Percentiles rank a stretch among this genome's conserved stretches.
Conservation (phyloP, 2,113 vertebrate species). For the Hipposideros armiger region DNA sequence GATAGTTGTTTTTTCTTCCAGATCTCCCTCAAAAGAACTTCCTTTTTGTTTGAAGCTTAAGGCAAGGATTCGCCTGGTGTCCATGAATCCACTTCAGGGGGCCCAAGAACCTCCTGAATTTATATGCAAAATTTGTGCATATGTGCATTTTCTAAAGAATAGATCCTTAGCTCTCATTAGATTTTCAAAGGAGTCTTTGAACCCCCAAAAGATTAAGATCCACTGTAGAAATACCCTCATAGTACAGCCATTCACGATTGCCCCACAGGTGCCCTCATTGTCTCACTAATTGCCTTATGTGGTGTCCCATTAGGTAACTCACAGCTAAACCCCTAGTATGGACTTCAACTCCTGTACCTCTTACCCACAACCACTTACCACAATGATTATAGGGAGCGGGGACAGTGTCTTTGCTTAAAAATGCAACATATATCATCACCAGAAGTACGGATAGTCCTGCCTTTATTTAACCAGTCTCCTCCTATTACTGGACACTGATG, state of each 20-base stretch:
- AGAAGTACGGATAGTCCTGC: neutral
- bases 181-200: constrained; percentile 71
- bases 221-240: constrained; percentile 49
- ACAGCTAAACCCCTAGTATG: neutral
- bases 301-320: constrained; percentile 44
- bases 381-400: neutral
- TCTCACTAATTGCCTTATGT: constrained; percentile 42
- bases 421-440: neutral
- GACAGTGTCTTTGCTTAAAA: neutral
- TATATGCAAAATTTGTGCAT: constrained; percentile 63
- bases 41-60: constrained; percentile 55
- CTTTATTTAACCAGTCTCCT: constrained; percentile 1
- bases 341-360: constrained; percentile 11
- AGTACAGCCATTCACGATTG: constrained; percentile 18
- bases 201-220: constrained; percentile 48
- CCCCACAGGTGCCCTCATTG: constrained; percentile 42
- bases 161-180: constrained; percentile 58
- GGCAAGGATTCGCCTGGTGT: neutral
- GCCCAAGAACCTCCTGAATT: constrained; percentile 27
- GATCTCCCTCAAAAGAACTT: constrained; percentile 24
- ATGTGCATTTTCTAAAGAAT: constrained; percentile 71
- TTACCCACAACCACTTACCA: neutral
- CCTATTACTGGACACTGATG: neutral
- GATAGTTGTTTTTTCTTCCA: neutral
- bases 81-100: constrained; percentile 39